Conservation (phyloP, 2,888 invertebrate genomes). For the Drosophila limbata region DNA sequence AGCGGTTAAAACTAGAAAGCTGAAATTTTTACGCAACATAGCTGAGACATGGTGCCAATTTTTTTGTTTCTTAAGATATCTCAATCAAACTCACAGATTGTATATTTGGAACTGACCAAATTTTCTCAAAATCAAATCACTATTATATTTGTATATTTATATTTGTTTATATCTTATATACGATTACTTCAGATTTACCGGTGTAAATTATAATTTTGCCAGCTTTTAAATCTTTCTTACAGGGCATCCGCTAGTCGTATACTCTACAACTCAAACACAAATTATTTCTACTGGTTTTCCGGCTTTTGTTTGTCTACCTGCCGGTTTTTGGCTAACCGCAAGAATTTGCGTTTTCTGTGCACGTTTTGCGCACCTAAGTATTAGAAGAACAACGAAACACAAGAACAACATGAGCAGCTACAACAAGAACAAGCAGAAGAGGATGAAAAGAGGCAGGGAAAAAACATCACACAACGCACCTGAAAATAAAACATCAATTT, state of each 20-base stretch:
- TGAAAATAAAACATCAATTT: conserved; percentile 79
- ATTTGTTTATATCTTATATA: not conserved
- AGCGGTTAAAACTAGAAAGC: too few relatives aligned
- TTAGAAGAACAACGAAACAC: conserved; percentile 34
- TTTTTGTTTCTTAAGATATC: too few relatives aligned
- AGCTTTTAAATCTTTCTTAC: not conserved
- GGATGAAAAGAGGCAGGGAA: conserved; percentile 6
- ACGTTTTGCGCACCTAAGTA: conserved; percentile 66
- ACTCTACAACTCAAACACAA: not conserved
- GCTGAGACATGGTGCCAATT: too few relatives aligned
- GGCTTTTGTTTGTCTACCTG: conserved; percentile 43
- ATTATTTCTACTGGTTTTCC: conserved; percentile 23
- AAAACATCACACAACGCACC: conserved; percentile 40
- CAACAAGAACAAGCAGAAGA: conserved; percentile 18
- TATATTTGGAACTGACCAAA: too few relatives aligned
- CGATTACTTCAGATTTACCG: not conserved
- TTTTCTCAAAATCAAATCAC: too few relatives aligned
- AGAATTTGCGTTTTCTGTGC: conserved; percentile 75
- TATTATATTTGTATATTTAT: not conserved
- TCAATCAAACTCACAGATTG: too few relatives aligned
- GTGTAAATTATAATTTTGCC: too few relatives aligned
- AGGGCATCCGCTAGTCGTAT: conserved; percentile 4
- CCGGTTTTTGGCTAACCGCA: conserved; percentile 46
- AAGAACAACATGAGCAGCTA: conserved; percentile 17
- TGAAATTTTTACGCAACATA: too few relatives aligned